These are phyloP conservation scores for Thalassarche chlororhynchos DNA, from an alignment of 2,113 vertebrate genomes.

Conservation along the genomic window DNA sequence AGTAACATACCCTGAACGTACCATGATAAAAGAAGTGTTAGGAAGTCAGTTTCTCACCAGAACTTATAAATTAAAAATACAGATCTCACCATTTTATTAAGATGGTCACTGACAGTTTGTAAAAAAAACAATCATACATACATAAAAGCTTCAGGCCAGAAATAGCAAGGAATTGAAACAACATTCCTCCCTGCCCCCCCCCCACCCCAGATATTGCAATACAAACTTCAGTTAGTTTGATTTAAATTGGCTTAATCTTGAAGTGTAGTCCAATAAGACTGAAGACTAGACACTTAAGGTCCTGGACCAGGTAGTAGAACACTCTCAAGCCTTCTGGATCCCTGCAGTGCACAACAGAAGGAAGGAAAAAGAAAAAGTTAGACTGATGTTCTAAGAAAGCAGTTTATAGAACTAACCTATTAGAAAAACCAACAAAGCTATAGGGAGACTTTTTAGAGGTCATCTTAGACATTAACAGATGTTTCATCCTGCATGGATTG, in stretches of 20 bases:
- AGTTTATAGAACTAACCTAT: not conserved
- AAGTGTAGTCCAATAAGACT: constrained; percentile 98
- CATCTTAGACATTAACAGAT: not conserved
- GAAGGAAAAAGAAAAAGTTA: not conserved
- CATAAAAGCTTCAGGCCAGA: constrained; percentile 55
- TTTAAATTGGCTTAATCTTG: constrained; percentile 99
- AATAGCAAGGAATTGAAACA: constrained; percentile 35
- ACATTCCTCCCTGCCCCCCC: too few relatives aligned
- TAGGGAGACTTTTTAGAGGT: not conserved
- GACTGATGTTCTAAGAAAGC: not conserved
- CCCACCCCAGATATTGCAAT: not conserved
- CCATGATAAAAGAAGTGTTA: not conserved
- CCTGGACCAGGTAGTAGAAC: constrained; percentile 98
- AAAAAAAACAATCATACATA: constrained; percentile 54
- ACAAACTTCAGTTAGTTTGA: constrained; percentile 38
- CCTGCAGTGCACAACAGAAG: constrained; percentile 73
- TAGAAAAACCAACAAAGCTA: not conserved
- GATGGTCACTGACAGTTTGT: constrained; percentile 40
- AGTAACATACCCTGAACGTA: not conserved
- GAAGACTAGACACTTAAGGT: constrained; percentile 98
- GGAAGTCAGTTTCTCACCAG: not conserved
- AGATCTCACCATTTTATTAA: constrained; percentile 67
- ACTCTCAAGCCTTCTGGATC: constrained; percentile 97
- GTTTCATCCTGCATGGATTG: not conserved
- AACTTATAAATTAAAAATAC: constrained; percentile 39